phyloP scores from a whole-genome alignment of 2,113 vertebrate genomes.

The Rhipidura dahli region DNA sequence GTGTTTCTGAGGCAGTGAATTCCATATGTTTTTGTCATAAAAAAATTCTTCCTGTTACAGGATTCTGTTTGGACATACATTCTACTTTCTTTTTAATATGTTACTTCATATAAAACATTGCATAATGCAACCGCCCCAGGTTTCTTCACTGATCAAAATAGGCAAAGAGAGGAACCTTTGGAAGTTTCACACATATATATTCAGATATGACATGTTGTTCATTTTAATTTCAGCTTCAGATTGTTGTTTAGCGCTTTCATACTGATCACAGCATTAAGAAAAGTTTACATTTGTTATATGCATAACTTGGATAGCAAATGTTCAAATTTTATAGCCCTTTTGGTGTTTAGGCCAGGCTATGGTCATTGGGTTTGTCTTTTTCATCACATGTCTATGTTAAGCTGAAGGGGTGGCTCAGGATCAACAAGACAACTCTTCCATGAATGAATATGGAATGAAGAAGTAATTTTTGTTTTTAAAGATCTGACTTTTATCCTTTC shows the following conservation, averaged over 20 bases:
- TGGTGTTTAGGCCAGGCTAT: background rate
- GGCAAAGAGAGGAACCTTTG: background rate
- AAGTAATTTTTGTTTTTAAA: background rate
- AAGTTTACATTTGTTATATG: background rate
- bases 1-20: background rate
- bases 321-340: background rate
- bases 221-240: slow-evolving; percentile 5
- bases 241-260: background rate
- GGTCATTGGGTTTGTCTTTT: background rate
- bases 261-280: background rate
- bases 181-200: background rate
- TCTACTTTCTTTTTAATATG: background rate
- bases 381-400: background rate
- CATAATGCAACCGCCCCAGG: background rate
- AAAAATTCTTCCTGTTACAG: background rate
- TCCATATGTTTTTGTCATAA: background rate
- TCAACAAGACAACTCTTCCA: background rate
- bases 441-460: background rate
- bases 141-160: background rate
- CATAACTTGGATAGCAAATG: background rate
- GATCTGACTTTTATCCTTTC: background rate
- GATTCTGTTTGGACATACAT: background rate
- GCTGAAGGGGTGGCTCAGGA: background rate
- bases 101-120: background rate
- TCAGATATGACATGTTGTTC: background rate